A percentile compares a stretch with the other conserved stretches of the same genome.
phyloP scores from a whole-genome alignment of 2,797 vertebrate species.

The Centroberyx gerrardi region DNA sequence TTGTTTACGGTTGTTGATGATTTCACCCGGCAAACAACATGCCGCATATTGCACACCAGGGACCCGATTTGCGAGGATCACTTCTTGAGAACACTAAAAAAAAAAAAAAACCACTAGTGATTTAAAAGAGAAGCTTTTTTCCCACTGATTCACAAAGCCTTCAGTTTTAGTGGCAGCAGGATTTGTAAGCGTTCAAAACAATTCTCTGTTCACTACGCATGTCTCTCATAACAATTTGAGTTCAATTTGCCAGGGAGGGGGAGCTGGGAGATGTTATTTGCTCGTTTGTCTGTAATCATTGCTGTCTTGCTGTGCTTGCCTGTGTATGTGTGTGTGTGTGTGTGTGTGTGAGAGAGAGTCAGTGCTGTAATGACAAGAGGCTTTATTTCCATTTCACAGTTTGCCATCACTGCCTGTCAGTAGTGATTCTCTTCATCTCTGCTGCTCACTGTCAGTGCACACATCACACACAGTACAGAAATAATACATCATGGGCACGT shows the following conservation, averaged over 20 bases:
- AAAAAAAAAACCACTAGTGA: background rate
- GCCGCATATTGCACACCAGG: slow-evolving; percentile 7
- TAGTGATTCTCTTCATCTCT: slow-evolving; percentile 78
- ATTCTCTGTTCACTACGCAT: slow-evolving; percentile 62
- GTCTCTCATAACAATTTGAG: slow-evolving; percentile 73
- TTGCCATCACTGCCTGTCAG: slow-evolving; percentile 81
- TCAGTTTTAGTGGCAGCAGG: slow-evolving; percentile 64
- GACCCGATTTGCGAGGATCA: slow-evolving; percentile 51
- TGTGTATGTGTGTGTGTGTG: slow-evolving; percentile 46
- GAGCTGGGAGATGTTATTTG: slow-evolving; percentile 79
- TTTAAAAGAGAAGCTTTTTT: slow-evolving; percentile 55
- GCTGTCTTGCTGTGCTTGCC: slow-evolving; percentile 68
- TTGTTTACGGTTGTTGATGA: slow-evolving; percentile 18
- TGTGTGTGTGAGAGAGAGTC: slow-evolving; percentile 46
- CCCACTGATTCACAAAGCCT: slow-evolving; percentile 48
- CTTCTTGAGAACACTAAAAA: slow-evolving; percentile 46
- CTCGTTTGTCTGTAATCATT: slow-evolving; percentile 82
- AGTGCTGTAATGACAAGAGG: slow-evolving; percentile 80
- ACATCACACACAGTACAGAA: slow-evolving; percentile 61
- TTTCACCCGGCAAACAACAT: slow-evolving; percentile 22
- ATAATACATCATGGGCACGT: slow-evolving; percentile 59
- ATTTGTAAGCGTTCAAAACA: slow-evolving; percentile 73
- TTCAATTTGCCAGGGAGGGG: slow-evolving; percentile 73
- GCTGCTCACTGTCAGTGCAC: slow-evolving; percentile 69
- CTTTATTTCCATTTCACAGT: slow-evolving; percentile 84